A percentile compares a stretch with the other conserved stretches of the same genome.
phyloP scores from a whole-genome alignment of 1,140 invertebrate species.

The Drosophila hydei region DNA sequence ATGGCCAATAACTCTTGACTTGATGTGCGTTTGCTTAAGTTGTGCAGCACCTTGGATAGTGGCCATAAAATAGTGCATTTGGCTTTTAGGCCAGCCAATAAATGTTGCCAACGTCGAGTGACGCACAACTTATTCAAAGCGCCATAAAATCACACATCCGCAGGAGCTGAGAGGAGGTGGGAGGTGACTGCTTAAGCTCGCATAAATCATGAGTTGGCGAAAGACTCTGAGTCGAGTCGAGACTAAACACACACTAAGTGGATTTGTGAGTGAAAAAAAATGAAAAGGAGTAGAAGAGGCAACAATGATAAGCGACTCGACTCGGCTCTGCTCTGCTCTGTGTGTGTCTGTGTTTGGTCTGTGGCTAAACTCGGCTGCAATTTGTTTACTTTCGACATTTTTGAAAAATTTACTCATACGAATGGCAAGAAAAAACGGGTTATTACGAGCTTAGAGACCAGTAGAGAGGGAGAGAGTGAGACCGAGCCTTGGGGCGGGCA shows the following conservation, averaged over 20 bases:
- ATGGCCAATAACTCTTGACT: neutral
- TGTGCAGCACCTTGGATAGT: conserved; percentile 8
- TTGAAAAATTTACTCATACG: conserved; percentile 61
- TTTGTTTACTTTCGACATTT: conserved; percentile 83
- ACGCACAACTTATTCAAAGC: conserved; percentile 76
- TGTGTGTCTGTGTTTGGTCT: conserved; percentile 41
- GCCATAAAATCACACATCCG: conserved; percentile 71
- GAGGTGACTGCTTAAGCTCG: neutral
- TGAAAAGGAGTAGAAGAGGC: conserved; percentile 22
- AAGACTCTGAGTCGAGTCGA: conserved; percentile 12
- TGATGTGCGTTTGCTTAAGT: conserved; percentile 2
- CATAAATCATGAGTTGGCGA: conserved; percentile 73
- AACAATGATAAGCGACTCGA: conserved; percentile 43
- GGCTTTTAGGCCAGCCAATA: conserved; percentile 62
- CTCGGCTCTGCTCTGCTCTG: neutral
- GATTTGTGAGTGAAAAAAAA: conserved; percentile 57
- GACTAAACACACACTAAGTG: conserved; percentile 80
- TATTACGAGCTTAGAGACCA: conserved; percentile 73
- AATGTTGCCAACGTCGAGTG: conserved; percentile 44
- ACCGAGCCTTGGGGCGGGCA: conserved; percentile 8
- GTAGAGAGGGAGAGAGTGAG: conserved; percentile 22
- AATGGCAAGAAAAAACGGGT: conserved; percentile 53
- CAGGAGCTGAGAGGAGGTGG: too few relatives aligned
- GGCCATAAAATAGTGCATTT: conserved; percentile 53
- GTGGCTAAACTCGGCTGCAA: conserved; percentile 78